Conservation (phyloP, 2,797 vertebrate genomes). For the Enteromius argenteus region DNA sequence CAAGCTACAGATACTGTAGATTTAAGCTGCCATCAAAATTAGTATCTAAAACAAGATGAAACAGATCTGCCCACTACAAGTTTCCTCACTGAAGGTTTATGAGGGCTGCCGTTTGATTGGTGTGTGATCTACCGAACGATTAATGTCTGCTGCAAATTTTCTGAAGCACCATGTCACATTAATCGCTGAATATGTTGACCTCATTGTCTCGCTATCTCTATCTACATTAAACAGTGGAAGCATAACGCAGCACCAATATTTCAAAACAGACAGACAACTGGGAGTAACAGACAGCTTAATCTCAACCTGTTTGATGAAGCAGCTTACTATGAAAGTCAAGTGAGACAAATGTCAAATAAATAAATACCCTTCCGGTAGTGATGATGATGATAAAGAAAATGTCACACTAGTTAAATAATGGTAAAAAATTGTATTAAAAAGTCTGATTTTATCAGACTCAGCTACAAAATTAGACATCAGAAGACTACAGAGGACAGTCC, state of each 20-base stretch:
- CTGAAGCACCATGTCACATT: background rate
- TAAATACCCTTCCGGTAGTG: background rate
- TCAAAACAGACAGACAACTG: background rate
- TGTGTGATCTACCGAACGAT: conserved; percentile 1
- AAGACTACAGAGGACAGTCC: too few relatives aligned
- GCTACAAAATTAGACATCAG: too few relatives aligned
- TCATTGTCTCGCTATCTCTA: background rate
- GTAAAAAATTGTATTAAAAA: background rate
- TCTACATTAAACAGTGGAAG: background rate
- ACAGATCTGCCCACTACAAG: background rate
- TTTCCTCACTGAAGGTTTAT: background rate
- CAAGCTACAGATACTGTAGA: background rate
- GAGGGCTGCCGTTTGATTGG: conserved; percentile 13
- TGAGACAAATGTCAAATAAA: background rate
- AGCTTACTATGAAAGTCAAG: background rate
- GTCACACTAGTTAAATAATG: background rate
- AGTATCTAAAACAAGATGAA: conserved; percentile 21
- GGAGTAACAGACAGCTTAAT: background rate
- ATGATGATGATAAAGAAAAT: background rate
- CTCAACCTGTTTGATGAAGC: background rate
- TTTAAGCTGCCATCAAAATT: conserved; percentile 53
- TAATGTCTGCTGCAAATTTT: background rate
- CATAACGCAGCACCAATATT: background rate
- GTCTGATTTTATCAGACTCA: too few relatives aligned
- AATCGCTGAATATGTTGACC: background rate